Conservation (phyloP, 2,113 vertebrate species). For the Ahaetulla prasina region DNA sequence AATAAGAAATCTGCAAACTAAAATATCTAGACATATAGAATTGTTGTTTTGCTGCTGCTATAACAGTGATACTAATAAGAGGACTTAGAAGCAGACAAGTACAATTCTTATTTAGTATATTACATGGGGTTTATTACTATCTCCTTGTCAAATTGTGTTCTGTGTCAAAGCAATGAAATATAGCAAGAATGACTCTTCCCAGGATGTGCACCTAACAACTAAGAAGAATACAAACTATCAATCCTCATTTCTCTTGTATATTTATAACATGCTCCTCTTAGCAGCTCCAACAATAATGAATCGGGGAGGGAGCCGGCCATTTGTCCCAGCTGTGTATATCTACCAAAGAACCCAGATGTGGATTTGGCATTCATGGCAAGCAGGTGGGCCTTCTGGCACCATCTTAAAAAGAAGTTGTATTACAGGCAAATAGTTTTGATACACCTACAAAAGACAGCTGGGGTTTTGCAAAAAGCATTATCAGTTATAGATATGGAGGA, state of each 20-base stretch:
- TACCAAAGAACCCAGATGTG: background rate
- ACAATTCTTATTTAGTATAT: background rate
- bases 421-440: background rate
- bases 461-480: background rate
- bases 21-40: background rate
- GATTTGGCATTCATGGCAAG: background rate
- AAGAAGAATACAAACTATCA: background rate
- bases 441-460: accelerated
- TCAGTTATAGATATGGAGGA: background rate
- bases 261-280: accelerated
- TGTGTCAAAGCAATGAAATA: background rate
- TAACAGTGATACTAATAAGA: background rate
- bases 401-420: background rate
- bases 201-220: background rate
- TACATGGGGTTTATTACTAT: background rate
- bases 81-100: background rate
- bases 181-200: background rate
- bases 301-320: background rate
- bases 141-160: accelerated
- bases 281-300: background rate
- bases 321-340: background rate
- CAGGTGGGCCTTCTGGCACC: accelerated
- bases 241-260: accelerated
- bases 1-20: background rate
- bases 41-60: background rate